phyloP scores from a whole-genome alignment of 2,113 vertebrate genomes.

The Vimba vimba region DNA sequence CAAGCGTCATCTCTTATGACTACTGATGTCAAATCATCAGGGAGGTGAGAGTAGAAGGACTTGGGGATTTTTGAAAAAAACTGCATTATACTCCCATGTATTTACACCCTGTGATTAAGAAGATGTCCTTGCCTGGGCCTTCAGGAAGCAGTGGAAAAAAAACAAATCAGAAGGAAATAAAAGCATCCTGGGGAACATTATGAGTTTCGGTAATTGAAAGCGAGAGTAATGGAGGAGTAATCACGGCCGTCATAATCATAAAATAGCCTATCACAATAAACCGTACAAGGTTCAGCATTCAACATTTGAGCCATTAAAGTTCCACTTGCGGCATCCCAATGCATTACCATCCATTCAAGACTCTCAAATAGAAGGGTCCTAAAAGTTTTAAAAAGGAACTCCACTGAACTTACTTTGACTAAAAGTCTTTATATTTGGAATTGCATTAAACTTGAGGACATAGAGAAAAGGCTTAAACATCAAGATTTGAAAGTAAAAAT shows the following conservation, averaged over 20 bases:
- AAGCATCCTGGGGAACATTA: slow-evolving; percentile 36
- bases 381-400: neutral
- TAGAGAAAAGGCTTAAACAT: slow-evolving; percentile 2
- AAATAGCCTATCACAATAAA: slow-evolving; percentile 41
- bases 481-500: slow-evolving; percentile 13
- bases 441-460: neutral
- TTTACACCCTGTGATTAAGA: slow-evolving; percentile 14
- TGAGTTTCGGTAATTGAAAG: slow-evolving; percentile 21
- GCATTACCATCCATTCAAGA: slow-evolving; percentile 6
- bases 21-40: slow-evolving; percentile 50
- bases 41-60: neutral
- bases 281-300: neutral
- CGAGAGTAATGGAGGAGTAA: slow-evolving; percentile 37
- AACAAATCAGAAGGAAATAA: slow-evolving; percentile 31
- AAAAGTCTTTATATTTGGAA: neutral
- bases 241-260: slow-evolving; percentile 6
- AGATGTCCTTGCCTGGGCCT: slow-evolving; percentile 18
- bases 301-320: slow-evolving; percentile 23
- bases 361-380: neutral
- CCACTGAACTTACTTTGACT: neutral
- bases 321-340: neutral
- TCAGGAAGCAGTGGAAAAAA: slow-evolving; percentile 12
- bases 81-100: neutral
- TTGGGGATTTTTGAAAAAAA: slow-evolving; percentile 1
- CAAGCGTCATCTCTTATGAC: slow-evolving; percentile 26